Evolutionary conservation across 53 echinoderm and acorn worm genomes (phyloP).

Genomic region (Hippasteria phrygiana): DNA sequence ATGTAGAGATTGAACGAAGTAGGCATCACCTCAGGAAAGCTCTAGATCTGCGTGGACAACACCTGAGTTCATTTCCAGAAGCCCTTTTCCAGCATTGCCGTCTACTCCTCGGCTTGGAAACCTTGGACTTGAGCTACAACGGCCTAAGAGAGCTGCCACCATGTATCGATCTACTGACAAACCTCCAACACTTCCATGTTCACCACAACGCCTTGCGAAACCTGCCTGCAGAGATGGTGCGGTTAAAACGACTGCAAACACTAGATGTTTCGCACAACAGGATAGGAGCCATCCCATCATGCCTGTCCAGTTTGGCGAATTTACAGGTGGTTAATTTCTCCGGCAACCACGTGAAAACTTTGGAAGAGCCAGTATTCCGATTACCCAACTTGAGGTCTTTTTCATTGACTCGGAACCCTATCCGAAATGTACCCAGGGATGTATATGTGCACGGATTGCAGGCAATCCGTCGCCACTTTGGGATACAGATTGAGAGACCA

Average conservation of each 20-base stretch:
- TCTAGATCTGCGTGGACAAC: slow-evolving; percentile 81
- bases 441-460: slow-evolving; percentile 88
- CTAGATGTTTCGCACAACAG: slow-evolving; percentile 90
- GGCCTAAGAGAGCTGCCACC: slow-evolving; percentile 74
- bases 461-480: slow-evolving; percentile 83
- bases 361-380: slow-evolving; percentile 62
- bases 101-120: slow-evolving; percentile 49
- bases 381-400: slow-evolving; percentile 68
- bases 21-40: slow-evolving; percentile 43
- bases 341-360: slow-evolving; percentile 73
- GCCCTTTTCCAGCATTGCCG: slow-evolving; percentile 63
- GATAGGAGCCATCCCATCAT: slow-evolving; percentile 70
- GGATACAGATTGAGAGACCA: slow-evolving; percentile 47
- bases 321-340: slow-evolving; percentile 87
- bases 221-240: slow-evolving; percentile 72
- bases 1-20: slow-evolving; percentile 73
- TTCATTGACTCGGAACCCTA: slow-evolving; percentile 81
- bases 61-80: slow-evolving; percentile 40
- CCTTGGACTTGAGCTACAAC: slow-evolving; percentile 88
- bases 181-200: slow-evolving; percentile 64
- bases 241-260: slow-evolving; percentile 61
- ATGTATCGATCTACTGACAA: slow-evolving; percentile 63
- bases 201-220: slow-evolving; percentile 70
- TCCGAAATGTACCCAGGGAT: slow-evolving; percentile 84
- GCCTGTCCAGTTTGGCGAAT: slow-evolving; percentile 69